Conservation (phyloP, 2,797 vertebrate species). For the Rhodeus uyekii region DNA sequence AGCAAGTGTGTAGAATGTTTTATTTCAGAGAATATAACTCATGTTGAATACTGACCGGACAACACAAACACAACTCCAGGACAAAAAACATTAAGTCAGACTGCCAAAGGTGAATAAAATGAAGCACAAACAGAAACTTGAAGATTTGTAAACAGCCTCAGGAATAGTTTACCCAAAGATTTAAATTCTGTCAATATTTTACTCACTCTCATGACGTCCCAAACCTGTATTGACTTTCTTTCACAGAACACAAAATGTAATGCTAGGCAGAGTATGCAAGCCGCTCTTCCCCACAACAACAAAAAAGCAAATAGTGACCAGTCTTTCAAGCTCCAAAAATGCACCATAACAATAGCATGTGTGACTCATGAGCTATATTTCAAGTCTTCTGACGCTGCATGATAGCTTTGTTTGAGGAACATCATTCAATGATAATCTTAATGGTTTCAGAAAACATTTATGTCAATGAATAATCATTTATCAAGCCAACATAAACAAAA, state of each 20-base stretch:
- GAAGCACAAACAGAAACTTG: not conserved
- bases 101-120: not conserved
- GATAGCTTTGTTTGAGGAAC: not conserved
- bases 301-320: not conserved
- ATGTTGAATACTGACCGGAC: slow-evolving; percentile 1
- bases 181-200: not conserved
- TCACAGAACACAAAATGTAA: not conserved
- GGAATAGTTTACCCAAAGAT: not conserved
- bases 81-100: slow-evolving; percentile 16
- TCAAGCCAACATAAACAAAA: not conserved
- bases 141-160: not conserved
- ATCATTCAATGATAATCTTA: not conserved
- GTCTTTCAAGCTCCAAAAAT: not conserved
- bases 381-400: not conserved
- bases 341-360: not conserved
- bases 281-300: not conserved
- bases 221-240: not conserved
- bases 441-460: not conserved
- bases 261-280: not conserved
- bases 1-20: slow-evolving; percentile 13
- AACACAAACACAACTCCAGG: not conserved
- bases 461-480: not conserved
- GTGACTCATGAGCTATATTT: slow-evolving; percentile 10
- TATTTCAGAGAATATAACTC: slow-evolving; percentile 36
- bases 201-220: not conserved